phyloP scores from a whole-genome alignment of 2,888 invertebrate species.

The Ametastegia equiseti region DNA sequence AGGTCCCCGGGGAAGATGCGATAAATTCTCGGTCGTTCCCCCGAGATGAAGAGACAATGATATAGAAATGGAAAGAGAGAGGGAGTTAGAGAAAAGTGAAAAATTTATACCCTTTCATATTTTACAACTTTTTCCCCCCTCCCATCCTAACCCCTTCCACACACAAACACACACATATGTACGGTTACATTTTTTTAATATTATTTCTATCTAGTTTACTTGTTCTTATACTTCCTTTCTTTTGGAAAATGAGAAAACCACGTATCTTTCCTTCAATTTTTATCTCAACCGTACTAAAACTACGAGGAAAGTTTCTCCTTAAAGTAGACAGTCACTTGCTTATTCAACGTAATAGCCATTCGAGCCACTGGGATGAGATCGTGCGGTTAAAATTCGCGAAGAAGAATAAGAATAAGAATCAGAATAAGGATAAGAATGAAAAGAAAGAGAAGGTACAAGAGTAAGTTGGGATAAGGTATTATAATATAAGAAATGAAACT shows the following conservation, averaged over 20 bases:
- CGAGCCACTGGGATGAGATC: slow-evolving; percentile 12
- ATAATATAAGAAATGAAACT: not conserved
- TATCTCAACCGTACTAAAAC: not conserved
- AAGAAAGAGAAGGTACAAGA: not conserved
- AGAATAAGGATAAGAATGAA: too few relatives aligned
- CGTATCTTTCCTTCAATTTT: not conserved
- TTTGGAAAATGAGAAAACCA: not conserved
- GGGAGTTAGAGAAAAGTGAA: not conserved
- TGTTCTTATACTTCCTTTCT: not conserved
- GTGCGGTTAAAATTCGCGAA: slow-evolving; percentile 2
- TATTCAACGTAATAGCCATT: slow-evolving; percentile 26
- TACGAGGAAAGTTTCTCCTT: not conserved
- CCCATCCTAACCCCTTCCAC: too few relatives aligned
- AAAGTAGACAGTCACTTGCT: slow-evolving; percentile 16
- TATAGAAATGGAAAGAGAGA: not conserved
- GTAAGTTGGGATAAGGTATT: not conserved
- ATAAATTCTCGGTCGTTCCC: slow-evolving; percentile 44
- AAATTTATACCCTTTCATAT: not conserved
- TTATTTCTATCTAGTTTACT: not conserved
- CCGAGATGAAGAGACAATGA: slow-evolving; percentile 44
- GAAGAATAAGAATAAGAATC: not conserved
- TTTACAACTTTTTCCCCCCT: not conserved
- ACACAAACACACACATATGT: not conserved
- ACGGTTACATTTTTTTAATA: not conserved
- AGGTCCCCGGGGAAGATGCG: slow-evolving; percentile 31